Evolutionary conservation across 2,888 invertebrate genomes (phyloP).

Genomic region (Drosophila setosimentum): DNA sequence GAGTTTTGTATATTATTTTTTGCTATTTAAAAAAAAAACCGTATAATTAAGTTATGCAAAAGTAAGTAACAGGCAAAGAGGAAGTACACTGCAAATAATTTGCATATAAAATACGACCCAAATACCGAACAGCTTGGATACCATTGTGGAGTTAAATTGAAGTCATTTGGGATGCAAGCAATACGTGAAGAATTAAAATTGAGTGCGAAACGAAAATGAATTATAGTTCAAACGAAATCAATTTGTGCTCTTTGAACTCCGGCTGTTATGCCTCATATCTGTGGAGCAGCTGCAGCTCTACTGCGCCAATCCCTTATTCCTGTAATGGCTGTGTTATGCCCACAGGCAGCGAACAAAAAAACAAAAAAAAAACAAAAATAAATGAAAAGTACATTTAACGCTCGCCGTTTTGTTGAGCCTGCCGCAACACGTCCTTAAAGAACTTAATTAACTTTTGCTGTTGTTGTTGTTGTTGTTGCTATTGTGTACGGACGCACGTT

Average conservation of each 20-base stretch:
- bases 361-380: background rate
- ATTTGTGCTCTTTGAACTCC: constrained; percentile 46
- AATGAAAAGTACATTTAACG: constrained; percentile 32
- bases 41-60: background rate
- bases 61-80: background rate
- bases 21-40: background rate
- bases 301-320: background rate
- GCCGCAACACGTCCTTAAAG: constrained; percentile 68
- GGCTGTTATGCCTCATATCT: background rate
- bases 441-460: constrained; percentile 77
- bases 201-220: constrained; percentile 51
- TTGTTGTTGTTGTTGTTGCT: constrained; percentile 17
- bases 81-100: background rate
- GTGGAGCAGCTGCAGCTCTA: background rate
- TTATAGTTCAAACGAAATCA: constrained; percentile 65
- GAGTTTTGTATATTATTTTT: background rate
- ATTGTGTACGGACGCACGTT: constrained; percentile 26
- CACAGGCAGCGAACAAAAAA: background rate
- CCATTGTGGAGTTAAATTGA: background rate
- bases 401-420: constrained; percentile 23
- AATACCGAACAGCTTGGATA: background rate
- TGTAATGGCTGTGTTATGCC: constrained; percentile 52
- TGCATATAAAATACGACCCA: background rate
- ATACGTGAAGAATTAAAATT: constrained; percentile 27
- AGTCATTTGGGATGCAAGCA: constrained; percentile 1